A percentile compares a stretch with the other conserved stretches of the same genome.
Conservation (phyloP, 2,113 vertebrate genomes). For the Balaenoptera acutorostrata region DNA sequence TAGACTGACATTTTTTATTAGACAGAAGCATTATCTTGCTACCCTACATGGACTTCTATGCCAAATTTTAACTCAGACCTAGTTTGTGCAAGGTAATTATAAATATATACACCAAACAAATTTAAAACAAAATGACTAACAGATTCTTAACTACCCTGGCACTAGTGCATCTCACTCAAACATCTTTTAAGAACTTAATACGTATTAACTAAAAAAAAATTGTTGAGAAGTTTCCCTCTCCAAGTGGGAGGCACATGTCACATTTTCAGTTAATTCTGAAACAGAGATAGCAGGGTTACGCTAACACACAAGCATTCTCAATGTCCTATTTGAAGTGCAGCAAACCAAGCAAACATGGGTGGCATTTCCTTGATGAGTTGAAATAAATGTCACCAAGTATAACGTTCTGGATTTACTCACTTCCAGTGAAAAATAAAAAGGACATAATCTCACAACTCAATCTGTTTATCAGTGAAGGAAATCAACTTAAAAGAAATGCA, state of each 20-base stretch:
- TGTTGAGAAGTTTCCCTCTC: slow-evolving; percentile 10
- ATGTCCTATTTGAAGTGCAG: slow-evolving; percentile 29
- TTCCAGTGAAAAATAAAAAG: slow-evolving; percentile 30
- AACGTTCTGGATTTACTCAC: slow-evolving; percentile 39
- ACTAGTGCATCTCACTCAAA: slow-evolving; percentile 28
- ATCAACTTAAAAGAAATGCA: slow-evolving; percentile 8
- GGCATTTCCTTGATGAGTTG: slow-evolving; percentile 40
- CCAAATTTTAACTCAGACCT: slow-evolving; percentile 27
- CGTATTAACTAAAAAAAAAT: slow-evolving; percentile 47
- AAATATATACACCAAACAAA: slow-evolving; percentile 4
- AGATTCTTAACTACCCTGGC: slow-evolving; percentile 19
- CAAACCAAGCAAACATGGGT: slow-evolving; percentile 34
- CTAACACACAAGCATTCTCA: slow-evolving; percentile 14
- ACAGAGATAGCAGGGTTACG: slow-evolving; percentile 39
- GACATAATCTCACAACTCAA: slow-evolving; percentile 29
- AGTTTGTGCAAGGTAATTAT: slow-evolving; percentile 14
- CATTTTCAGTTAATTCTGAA: slow-evolving; percentile 63
- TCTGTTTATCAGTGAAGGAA: slow-evolving; percentile 22
- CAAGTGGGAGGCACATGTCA: slow-evolving; percentile 37
- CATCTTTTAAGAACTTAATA: slow-evolving; percentile 65
- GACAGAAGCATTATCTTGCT: neutral
- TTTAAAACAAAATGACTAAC: slow-evolving; percentile 45
- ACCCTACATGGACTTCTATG: neutral
- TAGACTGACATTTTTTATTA: neutral
- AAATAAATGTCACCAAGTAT: slow-evolving; percentile 50